Percentiles rank a stretch among this genome's conserved stretches.
Conservation (phyloP, 2,888 invertebrate species). For the Caenorhabditis sinica region DNA sequence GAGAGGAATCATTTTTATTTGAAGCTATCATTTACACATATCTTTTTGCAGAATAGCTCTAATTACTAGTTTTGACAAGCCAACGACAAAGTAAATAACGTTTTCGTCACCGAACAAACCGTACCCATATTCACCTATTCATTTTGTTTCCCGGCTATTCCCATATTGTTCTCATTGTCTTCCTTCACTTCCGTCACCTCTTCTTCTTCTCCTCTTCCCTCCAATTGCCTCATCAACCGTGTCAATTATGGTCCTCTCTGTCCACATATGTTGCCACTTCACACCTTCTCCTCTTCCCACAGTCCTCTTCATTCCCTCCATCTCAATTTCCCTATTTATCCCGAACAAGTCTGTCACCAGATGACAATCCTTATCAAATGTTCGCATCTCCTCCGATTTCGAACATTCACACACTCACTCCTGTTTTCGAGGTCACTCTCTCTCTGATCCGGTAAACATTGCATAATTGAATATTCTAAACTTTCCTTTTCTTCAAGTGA, state of each 20-base stretch:
- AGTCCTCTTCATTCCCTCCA: slow-evolving; percentile 14
- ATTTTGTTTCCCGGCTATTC: slow-evolving; percentile 10
- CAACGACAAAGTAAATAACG: no score
- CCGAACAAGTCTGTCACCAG: slow-evolving; percentile 53
- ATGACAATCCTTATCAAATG: slow-evolving; percentile 54
- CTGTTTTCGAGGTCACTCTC: slow-evolving; percentile 57
- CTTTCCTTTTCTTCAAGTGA: slow-evolving; percentile 34
- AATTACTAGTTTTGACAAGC: neutral
- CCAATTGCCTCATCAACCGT: slow-evolving; percentile 53
- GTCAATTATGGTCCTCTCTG: slow-evolving; percentile 54
- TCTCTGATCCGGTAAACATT: slow-evolving; percentile 53
- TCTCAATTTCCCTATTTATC: slow-evolving; percentile 17
- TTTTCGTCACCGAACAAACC: no score
- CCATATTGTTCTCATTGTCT: slow-evolving; percentile 50
- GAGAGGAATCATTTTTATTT: no score
- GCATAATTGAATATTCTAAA: slow-evolving; percentile 58
- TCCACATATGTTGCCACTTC: slow-evolving; percentile 58
- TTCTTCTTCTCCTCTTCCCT: neutral
- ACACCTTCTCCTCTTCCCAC: slow-evolving; percentile 47
- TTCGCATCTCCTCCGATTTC: slow-evolving; percentile 56
- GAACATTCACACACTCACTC: slow-evolving; percentile 28
- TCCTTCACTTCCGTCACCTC: slow-evolving; percentile 13
- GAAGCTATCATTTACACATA: no score
- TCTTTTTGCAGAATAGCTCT: no score
- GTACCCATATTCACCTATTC: neutral